These are phyloP conservation scores for Allacma fusca DNA, from an alignment of 2,888 invertebrate species.

Conservation along the genomic window DNA sequence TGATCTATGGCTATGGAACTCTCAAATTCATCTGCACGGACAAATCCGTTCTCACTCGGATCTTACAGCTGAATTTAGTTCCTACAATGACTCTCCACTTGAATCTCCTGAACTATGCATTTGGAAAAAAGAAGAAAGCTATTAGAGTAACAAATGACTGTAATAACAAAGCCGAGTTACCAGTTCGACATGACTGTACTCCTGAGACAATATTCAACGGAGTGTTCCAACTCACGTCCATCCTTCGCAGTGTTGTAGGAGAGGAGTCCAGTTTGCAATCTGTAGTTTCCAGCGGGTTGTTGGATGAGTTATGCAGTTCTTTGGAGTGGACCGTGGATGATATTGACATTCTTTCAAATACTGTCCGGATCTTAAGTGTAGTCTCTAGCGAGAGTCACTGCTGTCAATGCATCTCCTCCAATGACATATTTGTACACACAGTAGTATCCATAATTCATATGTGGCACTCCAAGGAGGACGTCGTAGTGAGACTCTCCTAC, in stretches of 20 bases:
- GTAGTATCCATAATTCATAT: slow-evolving; percentile 54
- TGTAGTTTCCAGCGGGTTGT: slow-evolving; percentile 55
- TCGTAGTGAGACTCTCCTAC: slow-evolving; percentile 58
- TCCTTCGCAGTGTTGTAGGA: slow-evolving; percentile 60
- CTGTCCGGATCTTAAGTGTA: slow-evolving; percentile 57
- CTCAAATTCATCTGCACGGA: slow-evolving; percentile 59
- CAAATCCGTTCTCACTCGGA: slow-evolving; percentile 48
- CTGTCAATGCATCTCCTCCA: slow-evolving; percentile 53
- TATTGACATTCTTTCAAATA: slow-evolving; percentile 59
- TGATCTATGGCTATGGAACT: slow-evolving; percentile 61
- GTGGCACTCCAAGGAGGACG: slow-evolving; percentile 58
- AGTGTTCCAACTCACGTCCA: slow-evolving; percentile 60
- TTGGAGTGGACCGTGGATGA: slow-evolving; percentile 58
- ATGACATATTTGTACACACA: slow-evolving; percentile 49
- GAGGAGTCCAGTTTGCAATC: slow-evolving; percentile 52
- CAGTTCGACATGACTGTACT: too few species aligned
- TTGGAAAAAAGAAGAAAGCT: not conserved
- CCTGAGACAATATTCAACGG: slow-evolving; percentile 59
- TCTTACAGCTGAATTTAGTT: slow-evolving; percentile 55
- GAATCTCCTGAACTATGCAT: slow-evolving; percentile 55
- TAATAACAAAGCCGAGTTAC: too few species aligned
- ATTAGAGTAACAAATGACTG: too few species aligned
- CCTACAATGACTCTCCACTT: slow-evolving; percentile 58
- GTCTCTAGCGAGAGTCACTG: slow-evolving; percentile 38
- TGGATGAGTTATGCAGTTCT: slow-evolving; percentile 57